Evolutionary conservation across 2,113 vertebrate genomes (phyloP).

Genomic region (Pardalotus punctatus): DNA sequence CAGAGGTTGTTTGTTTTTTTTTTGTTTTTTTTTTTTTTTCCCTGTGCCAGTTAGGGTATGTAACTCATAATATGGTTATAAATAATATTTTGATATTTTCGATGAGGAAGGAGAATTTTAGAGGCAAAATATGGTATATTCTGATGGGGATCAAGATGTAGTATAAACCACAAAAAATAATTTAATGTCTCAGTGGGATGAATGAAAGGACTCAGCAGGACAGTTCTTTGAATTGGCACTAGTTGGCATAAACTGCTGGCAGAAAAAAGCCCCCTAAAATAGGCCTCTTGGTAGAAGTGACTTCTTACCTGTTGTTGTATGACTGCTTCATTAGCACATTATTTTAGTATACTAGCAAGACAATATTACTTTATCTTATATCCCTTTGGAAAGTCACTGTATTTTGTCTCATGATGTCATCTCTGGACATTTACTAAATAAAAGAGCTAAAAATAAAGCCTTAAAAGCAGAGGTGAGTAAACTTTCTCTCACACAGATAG

Average conservation of each 20-base stretch:
- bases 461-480: neutral
- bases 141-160: neutral
- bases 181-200: neutral
- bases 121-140: neutral
- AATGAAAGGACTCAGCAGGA: neutral
- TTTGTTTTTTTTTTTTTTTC: neutral
- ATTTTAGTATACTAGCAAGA: neutral
- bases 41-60: neutral
- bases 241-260: neutral
- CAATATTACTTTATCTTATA: neutral
- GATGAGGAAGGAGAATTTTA: neutral
- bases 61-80: neutral
- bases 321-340: neutral
- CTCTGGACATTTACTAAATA: neutral
- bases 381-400: neutral
- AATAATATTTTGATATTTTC: slow-evolving; percentile 5
- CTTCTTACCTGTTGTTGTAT: neutral
- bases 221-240: neutral
- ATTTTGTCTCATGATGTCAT: neutral
- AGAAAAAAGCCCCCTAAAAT: neutral
- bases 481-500: neutral
- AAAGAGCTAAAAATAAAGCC: neutral
- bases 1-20: neutral
- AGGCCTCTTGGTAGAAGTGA: neutral
- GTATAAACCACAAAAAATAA: neutral